Percentiles rank a stretch among this genome's conserved stretches.
phyloP scores from a whole-genome alignment of 2,113 vertebrate genomes.

The Macaca mulatta region DNA sequence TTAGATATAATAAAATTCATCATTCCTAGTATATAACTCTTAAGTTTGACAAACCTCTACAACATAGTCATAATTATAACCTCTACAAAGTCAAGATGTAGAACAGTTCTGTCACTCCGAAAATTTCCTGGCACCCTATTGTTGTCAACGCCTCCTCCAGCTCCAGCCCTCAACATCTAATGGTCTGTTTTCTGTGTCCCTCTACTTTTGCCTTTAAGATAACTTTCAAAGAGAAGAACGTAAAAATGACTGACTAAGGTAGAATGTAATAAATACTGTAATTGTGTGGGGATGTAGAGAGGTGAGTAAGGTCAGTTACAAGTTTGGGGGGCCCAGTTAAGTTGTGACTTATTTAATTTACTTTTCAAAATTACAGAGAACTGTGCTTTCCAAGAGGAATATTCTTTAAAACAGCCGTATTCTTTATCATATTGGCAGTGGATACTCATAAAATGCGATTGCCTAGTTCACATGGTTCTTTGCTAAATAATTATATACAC shows the following conservation, averaged over 20 bases:
- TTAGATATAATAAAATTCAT: neutral
- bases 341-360: neutral
- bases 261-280: neutral
- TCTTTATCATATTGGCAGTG: neutral
- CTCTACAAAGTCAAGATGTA: neutral
- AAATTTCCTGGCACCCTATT: neutral
- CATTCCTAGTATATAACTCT: neutral
- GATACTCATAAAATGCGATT: neutral
- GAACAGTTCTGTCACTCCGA: neutral
- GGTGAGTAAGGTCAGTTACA: neutral
- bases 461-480: conserved; percentile 39
- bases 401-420: neutral
- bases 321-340: neutral
- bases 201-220: neutral
- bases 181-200: neutral
- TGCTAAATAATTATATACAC: conserved; percentile 33
- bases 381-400: neutral
- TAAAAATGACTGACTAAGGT: neutral
- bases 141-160: neutral
- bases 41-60: neutral
- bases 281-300: neutral
- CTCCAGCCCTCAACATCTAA: neutral
- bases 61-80: neutral
- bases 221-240: conserved; percentile 22
- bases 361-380: neutral